Evolutionary conservation across 2,113 vertebrate genomes (phyloP), one percentile per base, ranked within the genome.

Genomic region (Anarhynchus alexandrinus): DNA sequence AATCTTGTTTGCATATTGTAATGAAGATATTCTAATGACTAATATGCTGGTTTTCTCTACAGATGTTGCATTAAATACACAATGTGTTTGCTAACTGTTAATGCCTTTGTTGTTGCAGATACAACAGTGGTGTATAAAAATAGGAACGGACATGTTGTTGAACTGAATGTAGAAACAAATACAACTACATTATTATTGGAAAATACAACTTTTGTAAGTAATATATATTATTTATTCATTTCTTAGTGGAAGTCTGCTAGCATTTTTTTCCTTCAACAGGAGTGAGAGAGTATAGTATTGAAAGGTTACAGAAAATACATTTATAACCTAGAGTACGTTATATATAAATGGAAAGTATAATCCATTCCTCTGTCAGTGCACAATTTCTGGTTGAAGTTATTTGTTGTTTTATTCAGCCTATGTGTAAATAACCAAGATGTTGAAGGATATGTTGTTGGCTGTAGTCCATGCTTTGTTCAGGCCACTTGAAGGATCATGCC

Each of bases 131-230:
- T 99, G 94, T 99, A 99, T 97, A 99, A 99, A 98, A 99, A 98
- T 95, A 98, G 98, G n/a, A 98, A 99, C 52, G 99, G 99, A 86
- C 99, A 99, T 78, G 99, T 99, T 96, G 98, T 99, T 98, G 99
- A 99, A 96, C 98, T 99, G 98, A 99, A 99, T 97, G 98, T 99
- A 97, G 97, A 99, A 94, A 99, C 98, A 76, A 99, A 99, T 86
- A 97, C 98, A 90, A 99, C 98, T 0, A 99, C 98, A 64, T 98
- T 99, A 78, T 96, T 99, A 95, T 96, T 99, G 98, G 98, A 98
- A 97, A 99, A 99, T 95, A 98, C 98, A 93, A 99, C 99, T 65
- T 99, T 99, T 98, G 99, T 99, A 98, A 99, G 99, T 99, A 85
- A 58, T 77, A 19, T 4, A 13, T 66, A 51, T 88, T 71, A 82